Evolutionary conservation across 2,797 vertebrate genomes (phyloP).

Genomic region (Pseudochirops cupreus): DNA sequence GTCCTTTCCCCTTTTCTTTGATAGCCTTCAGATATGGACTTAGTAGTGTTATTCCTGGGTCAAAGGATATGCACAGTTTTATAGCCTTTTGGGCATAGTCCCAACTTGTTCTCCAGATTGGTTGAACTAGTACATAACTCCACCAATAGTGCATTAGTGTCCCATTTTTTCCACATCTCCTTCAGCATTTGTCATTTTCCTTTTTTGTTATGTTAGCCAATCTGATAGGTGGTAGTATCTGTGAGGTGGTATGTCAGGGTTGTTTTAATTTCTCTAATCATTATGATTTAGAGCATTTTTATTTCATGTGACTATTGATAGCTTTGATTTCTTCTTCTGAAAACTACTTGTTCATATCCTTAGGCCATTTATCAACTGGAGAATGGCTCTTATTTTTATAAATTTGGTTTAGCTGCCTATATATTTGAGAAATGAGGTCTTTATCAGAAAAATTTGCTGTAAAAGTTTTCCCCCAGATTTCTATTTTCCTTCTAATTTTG

Average conservation of each 20-base stretch:
- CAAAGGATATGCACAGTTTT: background rate
- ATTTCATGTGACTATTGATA: background rate
- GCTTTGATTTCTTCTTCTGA: background rate
- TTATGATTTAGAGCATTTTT: background rate
- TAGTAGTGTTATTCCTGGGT: background rate
- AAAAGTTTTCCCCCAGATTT: background rate
- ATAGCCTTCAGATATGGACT: background rate
- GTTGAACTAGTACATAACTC: background rate
- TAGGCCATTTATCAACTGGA: background rate
- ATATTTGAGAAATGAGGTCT: background rate
- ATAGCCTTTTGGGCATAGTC: background rate
- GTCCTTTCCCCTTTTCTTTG: background rate
- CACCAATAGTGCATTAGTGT: background rate
- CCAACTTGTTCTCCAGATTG: background rate
- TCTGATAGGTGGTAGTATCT: background rate
- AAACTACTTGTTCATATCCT: background rate
- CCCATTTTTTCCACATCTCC: background rate
- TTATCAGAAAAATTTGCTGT: background rate
- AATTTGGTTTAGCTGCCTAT: background rate
- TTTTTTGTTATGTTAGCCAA: background rate
- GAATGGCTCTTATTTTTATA: background rate
- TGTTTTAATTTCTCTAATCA: background rate
- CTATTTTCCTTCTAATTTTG: background rate
- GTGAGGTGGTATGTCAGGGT: background rate
- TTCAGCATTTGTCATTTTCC: background rate